These are phyloP conservation scores for Condylostylus longicornis DNA, from an alignment of 1,140 invertebrate species.

Conservation along the genomic window DNA sequence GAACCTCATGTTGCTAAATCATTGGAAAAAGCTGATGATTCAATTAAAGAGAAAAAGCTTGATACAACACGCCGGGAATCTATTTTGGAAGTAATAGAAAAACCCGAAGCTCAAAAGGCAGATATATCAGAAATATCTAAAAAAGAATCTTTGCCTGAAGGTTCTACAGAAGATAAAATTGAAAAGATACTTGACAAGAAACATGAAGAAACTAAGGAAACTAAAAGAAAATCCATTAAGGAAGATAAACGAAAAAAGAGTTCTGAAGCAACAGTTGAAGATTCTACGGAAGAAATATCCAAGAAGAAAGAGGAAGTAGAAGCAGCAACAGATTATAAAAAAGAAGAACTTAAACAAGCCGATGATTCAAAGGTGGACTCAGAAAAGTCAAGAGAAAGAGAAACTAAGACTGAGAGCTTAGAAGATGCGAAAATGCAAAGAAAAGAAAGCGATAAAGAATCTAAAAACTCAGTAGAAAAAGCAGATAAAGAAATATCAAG, in stretches of 20 bases:
- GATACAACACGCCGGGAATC: too few species aligned
- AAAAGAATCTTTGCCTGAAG: too few species aligned
- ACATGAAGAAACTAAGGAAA: too few species aligned
- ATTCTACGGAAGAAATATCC: conserved; percentile 2
- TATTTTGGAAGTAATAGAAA: too few species aligned
- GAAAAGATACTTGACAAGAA: too few species aligned
- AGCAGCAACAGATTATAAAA: conserved; percentile 3
- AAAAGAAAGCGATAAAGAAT: conserved; percentile 9
- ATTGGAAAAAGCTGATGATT: too few species aligned
- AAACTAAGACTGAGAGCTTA: conserved; percentile 5
- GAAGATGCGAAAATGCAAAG: conserved; percentile 3
- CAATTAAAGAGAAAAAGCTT: too few species aligned
- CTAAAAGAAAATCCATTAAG: too few species aligned
- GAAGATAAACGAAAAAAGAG: too few species aligned
- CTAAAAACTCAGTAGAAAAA: conserved; percentile 10
- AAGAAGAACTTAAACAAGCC: conserved; percentile 6
- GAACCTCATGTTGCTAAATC: too few species aligned
- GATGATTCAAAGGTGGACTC: conserved; percentile 9
- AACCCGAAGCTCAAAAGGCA: not conserved
- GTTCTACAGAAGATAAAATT: too few species aligned
- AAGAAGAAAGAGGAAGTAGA: conserved; percentile 1
- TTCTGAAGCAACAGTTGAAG: conserved; percentile 6
- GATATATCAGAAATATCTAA: not conserved
- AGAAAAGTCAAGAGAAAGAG: conserved; percentile 6
- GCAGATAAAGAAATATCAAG: conserved; percentile 11